Evolutionary conservation across 2,888 invertebrate species (phyloP), one percentile per base, ranked within the genome.

Genomic region (Biston stratarius): DNA sequence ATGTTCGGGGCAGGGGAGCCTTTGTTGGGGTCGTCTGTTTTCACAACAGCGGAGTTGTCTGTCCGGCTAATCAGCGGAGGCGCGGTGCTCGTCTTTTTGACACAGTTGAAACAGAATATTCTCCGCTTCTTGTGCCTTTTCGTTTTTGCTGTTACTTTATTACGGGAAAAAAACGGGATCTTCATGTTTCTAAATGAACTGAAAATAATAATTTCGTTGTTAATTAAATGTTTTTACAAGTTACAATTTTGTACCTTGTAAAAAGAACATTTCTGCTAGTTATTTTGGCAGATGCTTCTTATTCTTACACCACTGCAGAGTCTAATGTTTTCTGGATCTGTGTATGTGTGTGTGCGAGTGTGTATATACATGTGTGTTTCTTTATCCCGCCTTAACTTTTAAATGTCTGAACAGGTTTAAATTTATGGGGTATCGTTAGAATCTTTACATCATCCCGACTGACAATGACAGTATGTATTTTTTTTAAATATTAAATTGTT

Each of bases 101-200:
- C 36, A 36, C 78, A 78, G 8, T 75, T 79, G 8, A 79, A 71
- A 61, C 74, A 73, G 58, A 84, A 82, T 0, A 83, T 61, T 67
- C 81, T 87, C 57, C 83, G 81, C 67, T 86, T 88, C 63, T 83
- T 85, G 33, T 74, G 74, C 67, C 81, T 83, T 45, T 83, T 85
- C 0, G 73, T 40, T 44, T 80, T 79, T 38, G 64, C 64, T 59
- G 78, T 42, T 76, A 57, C 68, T 75, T 84, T 84, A 14, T 84
- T 83, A 89, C 72, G 88, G 84, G 83, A 90, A 89, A 91, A 91
- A 90, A 90, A 90, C 83, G 91, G 91, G 70, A 91, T 72, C 74
- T 78, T 88, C 72, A 87, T 77, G n/a, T 76, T 69, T 73, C 78
- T 83, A 38, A 85, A 79, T 0, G 81, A 69, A 64, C 90, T 91